A percentile compares a stretch with the other conserved stretches of the same genome.
phyloP scores from a whole-genome alignment of 2,797 vertebrate species.

The Danio tinwini region DNA sequence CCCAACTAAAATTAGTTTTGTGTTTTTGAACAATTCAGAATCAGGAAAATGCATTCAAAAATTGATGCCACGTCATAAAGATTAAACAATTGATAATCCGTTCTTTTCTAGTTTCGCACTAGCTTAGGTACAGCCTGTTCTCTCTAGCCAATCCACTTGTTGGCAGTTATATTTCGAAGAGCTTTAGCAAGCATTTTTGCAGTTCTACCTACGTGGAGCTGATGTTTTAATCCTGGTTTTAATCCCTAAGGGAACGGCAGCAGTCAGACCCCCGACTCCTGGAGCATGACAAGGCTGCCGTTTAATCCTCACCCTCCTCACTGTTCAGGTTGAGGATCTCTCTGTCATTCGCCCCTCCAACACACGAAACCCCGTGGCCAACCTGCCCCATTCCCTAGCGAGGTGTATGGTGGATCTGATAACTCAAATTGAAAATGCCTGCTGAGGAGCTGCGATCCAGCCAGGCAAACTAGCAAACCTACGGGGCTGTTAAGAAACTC shows the following conservation, averaged over 20 bases:
- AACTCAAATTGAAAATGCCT: conserved; percentile 26
- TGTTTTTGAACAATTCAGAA: no score
- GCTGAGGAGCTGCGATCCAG: conserved; percentile 9
- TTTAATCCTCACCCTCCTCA: conserved; percentile 38
- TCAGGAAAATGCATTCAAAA: background rate
- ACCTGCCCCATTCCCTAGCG: background rate
- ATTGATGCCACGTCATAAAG: background rate
- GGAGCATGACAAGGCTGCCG: conserved; percentile 47
- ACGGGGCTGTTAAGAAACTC: conserved; percentile 20
- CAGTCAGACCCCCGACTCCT: conserved; percentile 43
- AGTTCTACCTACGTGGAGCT: conserved; percentile 41
- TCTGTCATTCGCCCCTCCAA: conserved; percentile 4
- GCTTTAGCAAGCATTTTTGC: conserved; percentile 40
- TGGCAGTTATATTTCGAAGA: conserved; percentile 44
- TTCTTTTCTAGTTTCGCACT: conserved; percentile 3
- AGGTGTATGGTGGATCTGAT: conserved; percentile 27
- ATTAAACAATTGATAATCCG: background rate
- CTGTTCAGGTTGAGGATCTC: conserved; percentile 29
- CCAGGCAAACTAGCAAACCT: background rate
- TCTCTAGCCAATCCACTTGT: conserved; percentile 29
- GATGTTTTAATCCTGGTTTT: conserved; percentile 59
- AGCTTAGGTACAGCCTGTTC: conserved; percentile 21
- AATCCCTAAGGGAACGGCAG: conserved; percentile 44
- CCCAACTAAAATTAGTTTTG: no score
- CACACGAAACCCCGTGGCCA: background rate